A percentile compares a stretch with the other conserved stretches of the same genome.
These are phyloP conservation scores for Pseudonaja textilis DNA, from an alignment of 2,113 vertebrate species.

Conservation along the genomic window DNA sequence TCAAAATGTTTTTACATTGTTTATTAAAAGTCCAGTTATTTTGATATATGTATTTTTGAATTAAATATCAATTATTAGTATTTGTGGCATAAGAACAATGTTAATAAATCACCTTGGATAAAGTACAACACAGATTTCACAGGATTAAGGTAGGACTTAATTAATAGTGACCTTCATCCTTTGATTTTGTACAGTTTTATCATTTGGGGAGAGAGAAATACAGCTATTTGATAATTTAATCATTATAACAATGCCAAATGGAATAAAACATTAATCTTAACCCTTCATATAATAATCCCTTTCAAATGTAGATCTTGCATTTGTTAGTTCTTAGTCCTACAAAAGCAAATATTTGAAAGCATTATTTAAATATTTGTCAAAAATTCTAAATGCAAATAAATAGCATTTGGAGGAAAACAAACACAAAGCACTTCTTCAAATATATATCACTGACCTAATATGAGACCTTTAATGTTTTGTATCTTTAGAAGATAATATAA, in stretches of 20 bases:
- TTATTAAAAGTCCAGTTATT: background rate
- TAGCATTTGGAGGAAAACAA: constrained; percentile 33
- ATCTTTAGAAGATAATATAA: constrained; percentile 1
- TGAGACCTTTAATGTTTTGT: constrained; percentile 19
- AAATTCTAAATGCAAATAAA: constrained; percentile 50
- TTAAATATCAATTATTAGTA: constrained; percentile 38
- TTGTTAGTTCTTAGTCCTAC: background rate
- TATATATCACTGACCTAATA: constrained; percentile 44
- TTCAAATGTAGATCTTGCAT: background rate
- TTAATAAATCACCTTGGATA: background rate
- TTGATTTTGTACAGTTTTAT: constrained; percentile 27
- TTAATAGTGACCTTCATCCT: background rate
- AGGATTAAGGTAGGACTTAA: background rate
- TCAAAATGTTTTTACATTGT: background rate
- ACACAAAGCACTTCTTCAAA: constrained; percentile 6
- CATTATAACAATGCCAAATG: constrained; percentile 36
- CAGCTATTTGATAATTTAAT: constrained; percentile 33
- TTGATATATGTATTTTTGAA: background rate
- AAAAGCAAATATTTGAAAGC: constrained; percentile 31
- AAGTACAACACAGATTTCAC: background rate
- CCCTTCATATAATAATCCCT: background rate
- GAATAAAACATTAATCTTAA: constrained; percentile 22
- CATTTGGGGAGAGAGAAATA: constrained; percentile 50
- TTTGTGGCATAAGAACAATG: background rate
- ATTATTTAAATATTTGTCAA: constrained; percentile 32